phyloP scores from a whole-genome alignment of 2,113 vertebrate genomes.

The Podiceps cristatus region DNA sequence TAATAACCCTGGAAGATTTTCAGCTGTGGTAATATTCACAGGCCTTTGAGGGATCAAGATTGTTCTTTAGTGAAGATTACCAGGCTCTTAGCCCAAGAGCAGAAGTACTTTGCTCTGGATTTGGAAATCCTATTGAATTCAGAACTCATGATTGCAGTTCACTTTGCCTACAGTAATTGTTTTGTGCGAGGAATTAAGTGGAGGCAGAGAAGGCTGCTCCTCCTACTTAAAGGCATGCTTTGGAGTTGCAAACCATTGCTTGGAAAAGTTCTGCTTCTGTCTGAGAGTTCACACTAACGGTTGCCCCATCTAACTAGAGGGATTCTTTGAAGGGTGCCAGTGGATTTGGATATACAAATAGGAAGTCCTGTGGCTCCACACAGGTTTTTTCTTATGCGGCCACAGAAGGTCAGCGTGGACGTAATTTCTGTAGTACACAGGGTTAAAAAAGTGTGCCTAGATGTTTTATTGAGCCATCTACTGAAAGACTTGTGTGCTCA shows the following conservation, averaged over 20 bases:
- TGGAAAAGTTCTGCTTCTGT: not conserved
- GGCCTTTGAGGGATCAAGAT: not conserved
- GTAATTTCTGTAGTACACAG: not conserved
- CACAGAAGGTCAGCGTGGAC: not conserved
- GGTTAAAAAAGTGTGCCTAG: not conserved
- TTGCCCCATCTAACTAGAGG: not conserved
- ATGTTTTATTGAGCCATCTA: not conserved
- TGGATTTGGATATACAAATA: not conserved
- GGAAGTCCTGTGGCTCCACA: not conserved
- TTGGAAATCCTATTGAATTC: not conserved
- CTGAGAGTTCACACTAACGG: accelerated
- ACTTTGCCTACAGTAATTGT: not conserved
- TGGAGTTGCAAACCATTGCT: not conserved
- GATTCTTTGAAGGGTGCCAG: not conserved
- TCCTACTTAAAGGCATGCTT: not conserved
- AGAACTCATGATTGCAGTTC: accelerated
- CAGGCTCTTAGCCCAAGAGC: not conserved
- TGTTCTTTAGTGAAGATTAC: not conserved
- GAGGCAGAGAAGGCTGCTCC: not conserved
- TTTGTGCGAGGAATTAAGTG: not conserved
- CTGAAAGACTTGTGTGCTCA: not conserved
- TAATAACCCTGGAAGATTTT: not conserved
- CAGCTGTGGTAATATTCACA: not conserved
- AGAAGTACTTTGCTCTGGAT: not conserved
- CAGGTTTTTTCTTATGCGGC: not conserved